phyloP scores from a whole-genome alignment of 2,113 vertebrate species.

The Pelodiscus sinensis region DNA sequence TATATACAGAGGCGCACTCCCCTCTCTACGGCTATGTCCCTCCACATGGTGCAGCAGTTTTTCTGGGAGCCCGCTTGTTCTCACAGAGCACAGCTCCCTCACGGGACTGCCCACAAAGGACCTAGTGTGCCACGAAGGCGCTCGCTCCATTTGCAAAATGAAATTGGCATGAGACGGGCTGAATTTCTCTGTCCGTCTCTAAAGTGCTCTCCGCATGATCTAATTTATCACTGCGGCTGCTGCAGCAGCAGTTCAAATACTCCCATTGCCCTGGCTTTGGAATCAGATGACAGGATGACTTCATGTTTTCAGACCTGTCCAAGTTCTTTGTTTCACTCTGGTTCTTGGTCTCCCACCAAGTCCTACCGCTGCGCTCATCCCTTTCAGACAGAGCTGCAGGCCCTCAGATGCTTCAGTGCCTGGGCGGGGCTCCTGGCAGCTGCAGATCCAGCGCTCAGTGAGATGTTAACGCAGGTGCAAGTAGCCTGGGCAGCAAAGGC shows the following conservation, averaged over 20 bases:
- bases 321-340: not conserved
- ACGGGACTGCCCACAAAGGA: accelerated
- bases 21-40: not conserved
- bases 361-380: accelerated
- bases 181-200: slow-evolving; percentile 51
- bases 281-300: slow-evolving; percentile 38
- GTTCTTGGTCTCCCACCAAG: not conserved
- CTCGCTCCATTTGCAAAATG: slow-evolving; percentile 48
- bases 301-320: slow-evolving; percentile 14
- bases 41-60: not conserved
- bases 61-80: not conserved
- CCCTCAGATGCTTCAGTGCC: not conserved
- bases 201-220: slow-evolving; percentile 64
- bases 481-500: not conserved
- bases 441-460: accelerated
- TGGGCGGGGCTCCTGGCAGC: not conserved
- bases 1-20: accelerated
- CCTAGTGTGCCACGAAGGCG: not conserved
- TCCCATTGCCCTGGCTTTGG: slow-evolving; percentile 14
- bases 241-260: slow-evolving; percentile 50
- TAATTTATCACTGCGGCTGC: slow-evolving; percentile 64
- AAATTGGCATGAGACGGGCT: slow-evolving; percentile 52
- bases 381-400: not conserved
- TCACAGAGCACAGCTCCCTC: not conserved
- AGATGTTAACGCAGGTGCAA: accelerated